phyloP scores from a whole-genome alignment of 1,140 invertebrate genomes.

The Gonioctena quinquepunctata region DNA sequence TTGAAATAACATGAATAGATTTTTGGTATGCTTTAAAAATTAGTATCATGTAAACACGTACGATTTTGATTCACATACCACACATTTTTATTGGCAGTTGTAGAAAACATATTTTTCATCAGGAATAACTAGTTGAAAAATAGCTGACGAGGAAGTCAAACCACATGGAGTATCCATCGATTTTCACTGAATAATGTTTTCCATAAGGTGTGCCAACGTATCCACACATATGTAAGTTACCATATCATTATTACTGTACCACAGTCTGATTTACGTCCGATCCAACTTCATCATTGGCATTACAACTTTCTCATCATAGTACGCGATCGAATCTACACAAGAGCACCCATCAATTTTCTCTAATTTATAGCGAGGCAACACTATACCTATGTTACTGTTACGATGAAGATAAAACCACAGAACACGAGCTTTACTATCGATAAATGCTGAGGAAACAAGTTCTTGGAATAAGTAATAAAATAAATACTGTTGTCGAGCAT shows the following conservation, averaged over 20 bases:
- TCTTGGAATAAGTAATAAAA: conserved; percentile 3
- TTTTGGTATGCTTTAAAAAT: too few relatives aligned
- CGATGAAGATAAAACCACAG: conserved; percentile 4
- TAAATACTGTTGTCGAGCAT: not conserved
- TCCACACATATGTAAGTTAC: not conserved
- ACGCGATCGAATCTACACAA: not conserved
- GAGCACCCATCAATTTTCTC: not conserved
- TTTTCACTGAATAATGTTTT: too few relatives aligned
- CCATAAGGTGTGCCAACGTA: too few relatives aligned
- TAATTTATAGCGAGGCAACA: conserved; percentile 2
- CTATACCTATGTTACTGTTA: conserved; percentile 3
- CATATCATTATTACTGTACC: not conserved
- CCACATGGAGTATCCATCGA: too few relatives aligned
- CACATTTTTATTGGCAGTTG: too few relatives aligned
- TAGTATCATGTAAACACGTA: too few relatives aligned
- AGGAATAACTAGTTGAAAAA: too few relatives aligned
- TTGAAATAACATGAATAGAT: too few relatives aligned
- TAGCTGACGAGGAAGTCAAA: too few relatives aligned
- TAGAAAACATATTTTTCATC: too few relatives aligned
- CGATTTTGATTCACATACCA: too few relatives aligned
- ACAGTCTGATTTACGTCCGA: not conserved
- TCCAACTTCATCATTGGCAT: too few relatives aligned
- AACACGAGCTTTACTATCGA: conserved; percentile 4
- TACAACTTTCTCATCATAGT: not conserved
- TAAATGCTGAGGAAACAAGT: conserved; percentile 3